Evolutionary conservation across 2,113 vertebrate species (phyloP).

Genomic region (Oreotrochilus melanogaster): DNA sequence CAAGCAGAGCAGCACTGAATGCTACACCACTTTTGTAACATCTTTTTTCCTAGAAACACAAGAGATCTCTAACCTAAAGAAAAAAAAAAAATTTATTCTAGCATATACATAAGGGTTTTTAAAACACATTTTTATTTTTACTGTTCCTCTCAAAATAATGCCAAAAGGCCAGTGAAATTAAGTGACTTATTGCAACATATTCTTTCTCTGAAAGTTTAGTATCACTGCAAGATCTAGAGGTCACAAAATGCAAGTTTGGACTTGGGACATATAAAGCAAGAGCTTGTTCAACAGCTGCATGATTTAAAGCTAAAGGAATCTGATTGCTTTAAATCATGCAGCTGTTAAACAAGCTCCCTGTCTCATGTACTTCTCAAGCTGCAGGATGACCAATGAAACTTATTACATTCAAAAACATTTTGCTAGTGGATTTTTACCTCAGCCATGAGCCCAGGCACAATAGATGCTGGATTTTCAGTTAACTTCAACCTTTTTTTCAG

Average conservation of each 20-base stretch:
- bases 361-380: background rate
- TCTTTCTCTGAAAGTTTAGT: background rate
- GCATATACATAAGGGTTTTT: background rate
- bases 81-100: background rate
- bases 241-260: background rate
- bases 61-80: background rate
- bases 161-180: background rate
- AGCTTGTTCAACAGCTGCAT: constrained; percentile 6
- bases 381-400: background rate
- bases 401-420: background rate
- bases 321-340: constrained; percentile 33
- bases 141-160: background rate
- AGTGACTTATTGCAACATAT: background rate
- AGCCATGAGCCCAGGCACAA: background rate
- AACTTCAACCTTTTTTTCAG: background rate
- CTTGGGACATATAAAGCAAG: background rate
- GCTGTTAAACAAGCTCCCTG: constrained; percentile 1
- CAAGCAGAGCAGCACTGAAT: background rate
- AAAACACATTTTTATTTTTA: background rate
- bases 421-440: background rate
- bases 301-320: constrained; percentile 20
- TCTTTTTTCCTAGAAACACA: background rate
- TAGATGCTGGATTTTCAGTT: background rate
- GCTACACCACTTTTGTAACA: background rate
- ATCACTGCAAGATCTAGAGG: background rate